Percentiles rank a stretch among this genome's conserved stretches.
These are phyloP conservation scores for Dolichoris vasculosae DNA, from an alignment of 1,140 invertebrate species.

Conservation along the genomic window DNA sequence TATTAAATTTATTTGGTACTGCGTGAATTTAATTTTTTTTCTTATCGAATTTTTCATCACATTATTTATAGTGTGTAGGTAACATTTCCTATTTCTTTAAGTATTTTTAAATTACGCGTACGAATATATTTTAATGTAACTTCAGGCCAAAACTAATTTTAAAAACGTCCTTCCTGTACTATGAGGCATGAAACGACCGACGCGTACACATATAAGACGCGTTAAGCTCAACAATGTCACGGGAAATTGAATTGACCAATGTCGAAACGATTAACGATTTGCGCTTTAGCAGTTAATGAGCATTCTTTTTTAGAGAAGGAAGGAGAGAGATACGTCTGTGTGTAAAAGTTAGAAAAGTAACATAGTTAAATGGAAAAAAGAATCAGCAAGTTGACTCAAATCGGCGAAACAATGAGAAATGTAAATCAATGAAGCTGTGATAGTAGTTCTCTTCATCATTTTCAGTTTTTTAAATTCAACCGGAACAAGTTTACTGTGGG, in stretches of 20 bases:
- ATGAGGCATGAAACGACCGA: background rate
- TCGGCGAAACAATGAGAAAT: slow-evolving; percentile 44
- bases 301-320: background rate
- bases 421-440: background rate
- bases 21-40: no score
- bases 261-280: slow-evolving; percentile 45
- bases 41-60: background rate
- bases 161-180: background rate
- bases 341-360: no score
- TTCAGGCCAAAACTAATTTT: background rate
- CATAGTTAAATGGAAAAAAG: background rate
- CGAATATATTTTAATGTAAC: background rate
- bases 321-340: background rate
- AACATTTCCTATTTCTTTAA: background rate
- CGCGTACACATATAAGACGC: background rate
- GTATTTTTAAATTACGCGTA: background rate
- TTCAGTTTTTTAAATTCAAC: slow-evolving; percentile 21
- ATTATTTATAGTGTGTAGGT: background rate
- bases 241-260: slow-evolving; percentile 39
- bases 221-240: slow-evolving; percentile 14
- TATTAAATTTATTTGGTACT: no score
- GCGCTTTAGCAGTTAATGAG: slow-evolving; percentile 3
- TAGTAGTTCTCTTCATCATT: background rate
- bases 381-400: slow-evolving; percentile 30
- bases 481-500: background rate